Conservation (phyloP, 1,140 invertebrate species). For the Trinorchestia longiramus region DNA sequence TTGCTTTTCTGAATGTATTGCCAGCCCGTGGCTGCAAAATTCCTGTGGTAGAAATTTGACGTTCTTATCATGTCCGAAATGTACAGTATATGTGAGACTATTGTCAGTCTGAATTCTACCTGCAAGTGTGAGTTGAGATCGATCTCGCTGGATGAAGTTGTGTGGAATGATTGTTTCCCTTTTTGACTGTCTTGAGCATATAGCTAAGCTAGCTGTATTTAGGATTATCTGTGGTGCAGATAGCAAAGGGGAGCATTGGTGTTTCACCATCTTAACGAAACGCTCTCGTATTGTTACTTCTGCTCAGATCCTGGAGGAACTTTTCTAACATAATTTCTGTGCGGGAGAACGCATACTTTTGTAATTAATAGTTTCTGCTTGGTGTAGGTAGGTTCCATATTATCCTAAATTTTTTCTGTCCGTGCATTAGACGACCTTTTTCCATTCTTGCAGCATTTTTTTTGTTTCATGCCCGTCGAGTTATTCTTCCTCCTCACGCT, state of each 20-base stretch:
- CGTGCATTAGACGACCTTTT: neutral
- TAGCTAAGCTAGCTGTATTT: neutral
- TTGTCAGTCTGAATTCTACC: neutral
- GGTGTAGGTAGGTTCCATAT: neutral
- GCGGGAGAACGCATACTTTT: neutral
- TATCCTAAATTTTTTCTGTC: neutral
- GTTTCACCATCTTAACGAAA: neutral
- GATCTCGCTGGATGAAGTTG: neutral
- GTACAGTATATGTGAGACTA: neutral
- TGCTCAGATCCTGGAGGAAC: neutral
- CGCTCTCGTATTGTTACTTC: neutral
- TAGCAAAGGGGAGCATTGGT: neutral
- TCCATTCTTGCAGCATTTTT: neutral
- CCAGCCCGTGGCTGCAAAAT: neutral
- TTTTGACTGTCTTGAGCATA: neutral
- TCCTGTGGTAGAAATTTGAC: neutral
- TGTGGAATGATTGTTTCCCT: neutral
- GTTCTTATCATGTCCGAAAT: neutral
- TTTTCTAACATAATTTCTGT: neutral
- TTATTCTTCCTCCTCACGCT: neutral
- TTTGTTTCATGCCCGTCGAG: neutral
- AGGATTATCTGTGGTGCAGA: neutral
- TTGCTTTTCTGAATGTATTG: neutral
- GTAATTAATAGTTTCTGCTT: neutral
- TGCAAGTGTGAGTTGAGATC: neutral